Evolutionary conservation across 2,888 invertebrate species (phyloP).

Genomic region (Agrochola circellaris): DNA sequence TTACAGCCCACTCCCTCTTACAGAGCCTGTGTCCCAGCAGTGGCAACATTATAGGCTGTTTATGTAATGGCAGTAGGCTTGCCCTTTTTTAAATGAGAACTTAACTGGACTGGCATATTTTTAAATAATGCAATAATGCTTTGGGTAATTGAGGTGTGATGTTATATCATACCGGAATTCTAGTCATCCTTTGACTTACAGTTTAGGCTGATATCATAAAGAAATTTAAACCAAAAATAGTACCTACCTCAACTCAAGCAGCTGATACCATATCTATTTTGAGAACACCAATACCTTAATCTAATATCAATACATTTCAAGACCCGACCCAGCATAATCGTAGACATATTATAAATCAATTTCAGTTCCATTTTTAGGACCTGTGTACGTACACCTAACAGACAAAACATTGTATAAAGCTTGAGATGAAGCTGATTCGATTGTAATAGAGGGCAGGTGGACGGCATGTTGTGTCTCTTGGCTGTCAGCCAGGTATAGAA

Average conservation of each 20-base stretch:
- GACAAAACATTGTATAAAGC: conserved; percentile 22
- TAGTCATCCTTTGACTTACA: background rate
- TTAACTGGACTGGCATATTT: background rate
- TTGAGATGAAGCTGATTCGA: conserved; percentile 35
- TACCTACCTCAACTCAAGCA: background rate
- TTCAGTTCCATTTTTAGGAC: conserved; percentile 20
- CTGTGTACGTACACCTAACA: conserved; percentile 9
- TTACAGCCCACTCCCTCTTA: too few relatives aligned
- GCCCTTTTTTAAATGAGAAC: background rate
- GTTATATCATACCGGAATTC: background rate
- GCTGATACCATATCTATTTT: background rate
- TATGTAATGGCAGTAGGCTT: background rate
- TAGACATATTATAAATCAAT: conserved; percentile 43
- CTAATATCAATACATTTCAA: conserved; percentile 14
- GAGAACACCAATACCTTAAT: background rate
- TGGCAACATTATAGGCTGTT: too few relatives aligned
- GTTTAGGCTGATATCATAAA: too few relatives aligned
- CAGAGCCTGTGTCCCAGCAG: too few relatives aligned
- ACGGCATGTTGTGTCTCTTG: conserved; percentile 38
- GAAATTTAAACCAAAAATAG: background rate
- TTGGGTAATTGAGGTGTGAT: background rate
- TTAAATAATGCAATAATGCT: background rate
- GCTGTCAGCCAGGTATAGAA: conserved; percentile 33
- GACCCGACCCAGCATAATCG: conserved; percentile 1
- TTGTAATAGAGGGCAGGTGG: conserved; percentile 48